Base-by-base conservation (phyloP, 2,888 invertebrate genomes). In the Apamea sordens region DNA sequence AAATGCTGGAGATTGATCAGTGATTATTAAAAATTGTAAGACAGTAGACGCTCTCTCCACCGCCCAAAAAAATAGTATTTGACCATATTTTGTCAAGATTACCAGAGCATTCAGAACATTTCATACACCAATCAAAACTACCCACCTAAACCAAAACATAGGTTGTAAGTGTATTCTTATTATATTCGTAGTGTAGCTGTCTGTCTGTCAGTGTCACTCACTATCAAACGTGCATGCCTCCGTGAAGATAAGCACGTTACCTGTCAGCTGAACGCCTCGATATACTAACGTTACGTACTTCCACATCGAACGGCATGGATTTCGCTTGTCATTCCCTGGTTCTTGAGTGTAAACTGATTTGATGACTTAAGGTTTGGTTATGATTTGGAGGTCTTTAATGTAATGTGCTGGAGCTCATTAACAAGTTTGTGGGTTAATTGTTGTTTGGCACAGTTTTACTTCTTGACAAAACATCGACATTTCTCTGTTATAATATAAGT, bases 231-330 rank as follows among this genome's bases (percentile, higher is more conserved):
- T 74, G 77, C 77, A 88, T 84, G 82, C 81, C 73, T 73, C 86
- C 80, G 80, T 86, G 79, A 85, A 91, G 91, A 91, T 91, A 91
- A 91, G 88, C 87, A 47, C 77, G 88, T 89, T 87, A 84, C 89
- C 82, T 86, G 90, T 87, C 90, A 85, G 86, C 83, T 82, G 84
- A 89, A 86, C 81, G 87, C 72, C 76, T 80, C 79, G 71, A 85
- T 86, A 82, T 84, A 83, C 80, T 67, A 73, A 74, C 70, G 79
- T 74, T 76, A 79, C 32, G 74, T 71, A 78, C 67, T 53, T 77
- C 50, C 76, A 82, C 73, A 76, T 83, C 71, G 73, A 79, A 76
- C 69, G 59, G 47, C 76, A 72, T 76, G 79, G 82, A 85, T 81
- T 86, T 87, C 69, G 70, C 68, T 77, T 80, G 76, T 83, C 77